Conservation (phyloP, 2,113 vertebrate genomes). For the Psilopsiagon aurifrons region DNA sequence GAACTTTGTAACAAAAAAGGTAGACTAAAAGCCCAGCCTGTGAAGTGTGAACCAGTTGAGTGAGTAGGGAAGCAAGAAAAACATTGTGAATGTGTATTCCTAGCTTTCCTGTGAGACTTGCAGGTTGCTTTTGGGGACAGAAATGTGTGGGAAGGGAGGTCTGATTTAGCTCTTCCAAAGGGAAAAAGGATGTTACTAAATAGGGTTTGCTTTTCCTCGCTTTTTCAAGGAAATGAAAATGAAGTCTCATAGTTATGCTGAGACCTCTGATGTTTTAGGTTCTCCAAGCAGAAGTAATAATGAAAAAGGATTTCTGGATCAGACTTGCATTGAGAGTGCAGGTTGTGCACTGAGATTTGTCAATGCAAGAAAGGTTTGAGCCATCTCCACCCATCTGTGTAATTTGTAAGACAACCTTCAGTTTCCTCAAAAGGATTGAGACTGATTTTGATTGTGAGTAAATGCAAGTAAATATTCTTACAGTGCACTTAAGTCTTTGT, state of each 20-base stretch:
- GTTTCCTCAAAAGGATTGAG: not conserved
- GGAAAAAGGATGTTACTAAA: constrained; percentile 19
- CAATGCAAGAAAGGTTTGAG: not conserved
- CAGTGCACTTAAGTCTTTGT: not conserved
- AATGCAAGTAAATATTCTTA: not conserved
- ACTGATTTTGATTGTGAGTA: not conserved
- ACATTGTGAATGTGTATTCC: not conserved
- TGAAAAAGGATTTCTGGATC: not conserved
- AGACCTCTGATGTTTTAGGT: not conserved
- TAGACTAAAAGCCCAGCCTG: not conserved
- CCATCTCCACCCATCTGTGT: not conserved
- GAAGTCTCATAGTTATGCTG: not conserved
- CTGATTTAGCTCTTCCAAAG: constrained; percentile 11
- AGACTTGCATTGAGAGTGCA: not conserved
- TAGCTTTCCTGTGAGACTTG: constrained; percentile 38
- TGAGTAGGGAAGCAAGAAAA: constrained; percentile 27
- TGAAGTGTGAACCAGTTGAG: constrained; percentile 36
- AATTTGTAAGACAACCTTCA: not conserved
- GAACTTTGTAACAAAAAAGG: constrained; percentile 38
- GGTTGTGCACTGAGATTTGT: not conserved
- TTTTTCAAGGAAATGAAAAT: not conserved
- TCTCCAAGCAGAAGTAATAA: not conserved
- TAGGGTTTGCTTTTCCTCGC: not conserved
- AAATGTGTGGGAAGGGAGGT: constrained; percentile 28
- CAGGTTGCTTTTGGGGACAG: not conserved